A percentile compares a stretch with the other conserved stretches of the same genome.
Conservation (phyloP, 2,113 vertebrate genomes). For the Dermatemys mawii region DNA sequence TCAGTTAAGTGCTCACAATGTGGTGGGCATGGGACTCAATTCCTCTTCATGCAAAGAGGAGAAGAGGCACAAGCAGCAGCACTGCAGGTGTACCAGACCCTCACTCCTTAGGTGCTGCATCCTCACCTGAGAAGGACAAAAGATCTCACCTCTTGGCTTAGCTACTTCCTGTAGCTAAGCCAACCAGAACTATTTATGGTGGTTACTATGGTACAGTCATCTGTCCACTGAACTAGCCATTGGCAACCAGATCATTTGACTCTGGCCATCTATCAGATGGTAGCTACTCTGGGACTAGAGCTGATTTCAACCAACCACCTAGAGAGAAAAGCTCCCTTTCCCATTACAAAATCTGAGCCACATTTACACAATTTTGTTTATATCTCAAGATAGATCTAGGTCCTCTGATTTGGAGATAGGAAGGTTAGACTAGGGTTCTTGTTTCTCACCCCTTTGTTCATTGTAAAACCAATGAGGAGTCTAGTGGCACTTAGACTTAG, state of each 20-base stretch:
- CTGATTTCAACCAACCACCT: background rate
- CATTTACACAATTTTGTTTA: background rate
- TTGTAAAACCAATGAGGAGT: background rate
- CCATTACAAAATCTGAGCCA: background rate
- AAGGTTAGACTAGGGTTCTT: background rate
- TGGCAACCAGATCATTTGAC: background rate
- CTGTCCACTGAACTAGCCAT: background rate
- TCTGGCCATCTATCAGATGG: background rate
- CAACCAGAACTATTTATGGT: background rate
- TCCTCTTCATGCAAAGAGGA: too few species aligned
- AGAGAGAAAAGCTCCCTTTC: background rate
- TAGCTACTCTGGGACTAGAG: background rate
- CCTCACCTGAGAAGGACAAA: background rate
- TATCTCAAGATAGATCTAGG: background rate
- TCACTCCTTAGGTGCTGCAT: too few species aligned
- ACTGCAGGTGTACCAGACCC: background rate
- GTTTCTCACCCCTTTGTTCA: background rate
- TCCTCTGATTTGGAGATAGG: background rate
- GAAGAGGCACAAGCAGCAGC: background rate
- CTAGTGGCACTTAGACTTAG: too few species aligned
- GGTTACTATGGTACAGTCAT: background rate
- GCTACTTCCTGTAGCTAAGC: background rate
- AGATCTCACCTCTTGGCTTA: background rate
- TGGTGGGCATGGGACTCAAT: background rate
- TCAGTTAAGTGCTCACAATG: background rate